Evolutionary conservation across 2,113 vertebrate genomes (phyloP), one percentile per base, ranked within the genome.

Genomic region (Mustela nigripes): DNA sequence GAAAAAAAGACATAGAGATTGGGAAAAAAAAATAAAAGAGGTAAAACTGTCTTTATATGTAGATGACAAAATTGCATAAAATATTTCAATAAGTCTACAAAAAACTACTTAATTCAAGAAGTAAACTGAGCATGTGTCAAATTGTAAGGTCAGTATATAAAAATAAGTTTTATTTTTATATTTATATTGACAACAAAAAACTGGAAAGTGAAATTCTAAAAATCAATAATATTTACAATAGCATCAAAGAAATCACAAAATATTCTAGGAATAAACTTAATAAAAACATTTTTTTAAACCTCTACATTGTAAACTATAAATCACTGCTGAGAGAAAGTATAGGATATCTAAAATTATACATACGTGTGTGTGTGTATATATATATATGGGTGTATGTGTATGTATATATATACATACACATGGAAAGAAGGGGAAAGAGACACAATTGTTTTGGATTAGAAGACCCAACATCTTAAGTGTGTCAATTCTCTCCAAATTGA

Each of bases 71-170:
- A 65, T 1, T 80, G 33, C 11, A 74, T 11, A 31, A 19, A 79
- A 84, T 24, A 95, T 45, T 92, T 93, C 80, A 95, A 24, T 18
- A 67, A 60, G 18, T 79, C 78, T 69, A 92, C 39, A 86, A 91
- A 31, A 63, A 76, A 45, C 14, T 26, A 82, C 19, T 73, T 79
- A 69, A 86, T 63, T 28, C 28, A 76, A 88, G 18, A 96, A 94
- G 21, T 71, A 80, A 89, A 84, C 31, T 67, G 19, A 80, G 45
- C 21, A 88, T 78, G 31, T 91, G 16, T 87, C 18, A 89, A 67
- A 48, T 31, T 31, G n/a, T 36, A 71, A 86, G 19, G 11, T 53
- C 28, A 63, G 22, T 19, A 71, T 33, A 69, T 63, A 39, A 63
- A 67, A 95, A 18, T 65, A 50, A 63, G 48, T 18, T 56, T 2